A percentile compares a stretch with the other conserved stretches of the same genome.
Evolutionary conservation across 1,140 invertebrate species (phyloP).

Genomic region (Musca vetustissima): DNA sequence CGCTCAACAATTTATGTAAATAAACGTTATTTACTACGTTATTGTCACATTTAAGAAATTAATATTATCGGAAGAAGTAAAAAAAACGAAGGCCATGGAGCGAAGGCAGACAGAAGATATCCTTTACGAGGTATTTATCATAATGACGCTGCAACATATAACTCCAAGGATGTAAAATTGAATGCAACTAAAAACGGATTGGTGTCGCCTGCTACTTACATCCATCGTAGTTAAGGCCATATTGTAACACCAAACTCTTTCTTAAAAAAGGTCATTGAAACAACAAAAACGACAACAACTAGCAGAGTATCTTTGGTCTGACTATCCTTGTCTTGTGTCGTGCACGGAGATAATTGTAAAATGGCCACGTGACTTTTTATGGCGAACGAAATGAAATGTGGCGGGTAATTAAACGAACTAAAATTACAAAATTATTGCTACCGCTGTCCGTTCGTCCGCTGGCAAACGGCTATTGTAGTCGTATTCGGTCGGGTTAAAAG

Average conservation of each 20-base stretch:
- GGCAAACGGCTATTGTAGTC: too few species aligned
- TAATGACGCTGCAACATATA: not conserved
- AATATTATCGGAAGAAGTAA: not conserved
- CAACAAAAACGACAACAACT: too few species aligned
- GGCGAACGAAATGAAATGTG: slow-evolving; percentile 51
- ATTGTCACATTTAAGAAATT: not conserved
- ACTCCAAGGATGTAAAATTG: too few species aligned
- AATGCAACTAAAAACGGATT: too few species aligned
- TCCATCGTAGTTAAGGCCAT: too few species aligned
- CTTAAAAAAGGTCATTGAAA: too few species aligned
- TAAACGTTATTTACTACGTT: not conserved
- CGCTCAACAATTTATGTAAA: slow-evolving; percentile 6
- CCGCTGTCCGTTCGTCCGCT: not conserved
- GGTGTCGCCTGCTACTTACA: too few species aligned
- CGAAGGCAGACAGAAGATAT: not conserved
- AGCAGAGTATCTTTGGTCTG: too few species aligned
- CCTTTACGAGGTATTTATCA: not conserved
- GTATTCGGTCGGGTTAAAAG: not conserved
- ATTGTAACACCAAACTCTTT: too few species aligned
- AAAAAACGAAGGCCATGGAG: too few species aligned
- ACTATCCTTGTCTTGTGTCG: too few species aligned
- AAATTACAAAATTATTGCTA: slow-evolving; percentile 55
- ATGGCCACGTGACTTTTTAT: slow-evolving; percentile 15
- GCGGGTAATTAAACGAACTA: slow-evolving; percentile 49
- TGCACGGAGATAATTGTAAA: slow-evolving; percentile 5